These are phyloP conservation scores for Myrmecophaga tridactyla DNA, from an alignment of 2,113 vertebrate species.

Conservation along the genomic window DNA sequence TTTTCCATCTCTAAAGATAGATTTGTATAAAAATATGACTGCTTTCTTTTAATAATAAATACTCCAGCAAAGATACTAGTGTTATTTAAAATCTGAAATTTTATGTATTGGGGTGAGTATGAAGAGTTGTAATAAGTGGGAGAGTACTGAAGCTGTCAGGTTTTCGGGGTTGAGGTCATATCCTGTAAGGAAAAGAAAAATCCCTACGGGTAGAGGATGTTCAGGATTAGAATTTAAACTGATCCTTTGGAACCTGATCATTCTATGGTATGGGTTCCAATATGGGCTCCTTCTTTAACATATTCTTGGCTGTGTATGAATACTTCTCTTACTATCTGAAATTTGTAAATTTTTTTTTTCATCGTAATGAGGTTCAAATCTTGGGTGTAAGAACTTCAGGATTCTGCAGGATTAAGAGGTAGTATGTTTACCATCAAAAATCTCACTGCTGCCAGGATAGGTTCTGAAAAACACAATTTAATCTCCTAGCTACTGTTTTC, in stretches of 20 bases:
- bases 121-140: not conserved
- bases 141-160: not conserved
- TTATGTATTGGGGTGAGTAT: not conserved
- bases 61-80: not conserved
- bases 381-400: conserved; percentile 19
- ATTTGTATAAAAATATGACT: not conserved
- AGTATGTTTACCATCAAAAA: not conserved
- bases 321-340: not conserved
- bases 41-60: conserved; percentile 34
- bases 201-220: not conserved
- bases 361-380: not conserved
- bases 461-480: not conserved
- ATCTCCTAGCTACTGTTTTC: not conserved
- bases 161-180: not conserved
- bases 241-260: not conserved
- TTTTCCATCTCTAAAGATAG: not conserved
- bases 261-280: not conserved
- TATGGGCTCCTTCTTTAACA: not conserved
- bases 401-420: not conserved
- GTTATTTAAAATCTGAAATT: conserved; percentile 3
- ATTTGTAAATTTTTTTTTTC: not conserved
- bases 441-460: not conserved
- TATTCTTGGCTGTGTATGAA: not conserved
- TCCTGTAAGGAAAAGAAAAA: conserved; percentile 13
- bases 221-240: not conserved